Evolutionary conservation across 2,797 vertebrate species (phyloP).

Genomic region (Squalus acanthias): DNA sequence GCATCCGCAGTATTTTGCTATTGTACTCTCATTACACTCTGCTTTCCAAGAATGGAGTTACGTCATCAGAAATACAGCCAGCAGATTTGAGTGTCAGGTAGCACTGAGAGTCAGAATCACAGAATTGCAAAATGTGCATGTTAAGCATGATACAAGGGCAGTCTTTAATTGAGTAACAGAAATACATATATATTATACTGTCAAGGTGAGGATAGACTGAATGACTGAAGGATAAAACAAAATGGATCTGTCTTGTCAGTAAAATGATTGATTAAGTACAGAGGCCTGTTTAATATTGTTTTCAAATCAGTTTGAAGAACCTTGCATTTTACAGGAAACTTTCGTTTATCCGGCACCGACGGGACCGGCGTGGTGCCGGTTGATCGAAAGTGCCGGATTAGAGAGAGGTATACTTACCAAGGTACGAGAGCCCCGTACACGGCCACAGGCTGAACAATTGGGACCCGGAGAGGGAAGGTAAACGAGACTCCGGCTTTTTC

Average conservation of each 20-base stretch:
- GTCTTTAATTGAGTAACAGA: background rate
- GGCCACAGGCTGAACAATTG: no score
- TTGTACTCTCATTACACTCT: background rate
- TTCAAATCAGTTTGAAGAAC: background rate
- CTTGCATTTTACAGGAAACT: no score
- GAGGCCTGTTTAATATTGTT: background rate
- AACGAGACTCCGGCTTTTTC: no score
- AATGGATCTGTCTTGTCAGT: background rate
- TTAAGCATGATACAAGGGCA: background rate
- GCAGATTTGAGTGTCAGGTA: background rate
- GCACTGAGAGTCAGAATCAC: background rate
- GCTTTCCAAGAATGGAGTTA: background rate
- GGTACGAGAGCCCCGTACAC: no score
- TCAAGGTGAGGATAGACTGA: background rate
- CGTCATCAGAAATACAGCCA: background rate
- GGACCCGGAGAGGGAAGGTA: no score
- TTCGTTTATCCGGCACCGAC: no score
- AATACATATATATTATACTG: background rate
- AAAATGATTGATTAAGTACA: background rate
- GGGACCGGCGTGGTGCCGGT: no score
- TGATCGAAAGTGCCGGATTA: no score
- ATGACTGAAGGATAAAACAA: background rate
- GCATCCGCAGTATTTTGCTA: no score
- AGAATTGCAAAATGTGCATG: background rate
- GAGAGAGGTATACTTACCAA: no score